Base-by-base conservation (phyloP, 2,888 invertebrate genomes). In the Stenichneumon culpator region DNA sequence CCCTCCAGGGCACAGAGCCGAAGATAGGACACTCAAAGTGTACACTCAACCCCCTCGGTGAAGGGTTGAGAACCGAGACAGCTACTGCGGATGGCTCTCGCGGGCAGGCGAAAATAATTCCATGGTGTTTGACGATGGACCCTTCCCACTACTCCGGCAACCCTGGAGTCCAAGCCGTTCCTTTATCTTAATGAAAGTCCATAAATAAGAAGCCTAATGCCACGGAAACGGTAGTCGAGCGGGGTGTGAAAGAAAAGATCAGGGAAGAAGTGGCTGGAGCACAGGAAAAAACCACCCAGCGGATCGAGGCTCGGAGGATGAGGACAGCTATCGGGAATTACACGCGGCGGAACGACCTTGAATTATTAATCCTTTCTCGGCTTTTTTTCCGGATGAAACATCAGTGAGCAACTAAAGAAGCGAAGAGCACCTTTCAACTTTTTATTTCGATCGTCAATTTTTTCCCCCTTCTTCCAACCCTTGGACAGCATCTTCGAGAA, bases 171-270 rank as follows among this genome's bases (percentile, higher is more conserved):
- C 90, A 90, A 89, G 90, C 89, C 90, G 84, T 93, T 90, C 89
- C 91, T 92, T 93, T 93, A 93, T 93, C 93, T 92, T 92, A 93
- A 93, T 93, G 93, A 93, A 93, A 93, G 90, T 90, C 92, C 92
- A 94, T 94, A 93, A 94, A 94, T 93, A 93, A 93, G 91, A 87
- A 89, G 90, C 90, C 93, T 93, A 93, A 94, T 93, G 92, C 92
- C 90, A 91, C 89, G 93, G 91, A 92, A 93, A 91, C 90, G 89
- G 87, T 78, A 88, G 87, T 82, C 84, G 9, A 16, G 6, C n/a
- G 72, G 74, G 77, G 68, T 47, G 75, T 63, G 72, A 81, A 54
- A 70, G 52, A 79, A 72, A 68, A 80, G 84, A 73, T 65, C 65
- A 70, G 70, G 82, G 84, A 88, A 73, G 67, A 69, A 32, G 70